phyloP scores from a whole-genome alignment of 92 coral and sea anemone genomes.

The Bergia sp. region DNA sequence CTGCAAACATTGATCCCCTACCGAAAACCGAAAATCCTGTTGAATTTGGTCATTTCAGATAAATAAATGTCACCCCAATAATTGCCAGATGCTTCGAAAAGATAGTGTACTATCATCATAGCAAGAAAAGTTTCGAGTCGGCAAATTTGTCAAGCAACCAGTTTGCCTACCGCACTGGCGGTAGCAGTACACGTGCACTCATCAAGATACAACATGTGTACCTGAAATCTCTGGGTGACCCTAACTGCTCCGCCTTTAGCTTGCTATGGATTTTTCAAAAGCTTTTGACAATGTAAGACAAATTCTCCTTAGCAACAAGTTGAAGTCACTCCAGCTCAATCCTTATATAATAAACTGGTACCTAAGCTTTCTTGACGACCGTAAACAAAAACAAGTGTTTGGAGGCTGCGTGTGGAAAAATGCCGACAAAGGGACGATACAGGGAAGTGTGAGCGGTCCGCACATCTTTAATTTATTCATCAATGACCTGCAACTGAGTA shows the following conservation, averaged over 20 bases:
- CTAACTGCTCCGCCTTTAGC: slow-evolving; percentile 1
- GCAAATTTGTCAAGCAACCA: not conserved
- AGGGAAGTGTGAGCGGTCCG: not conserved
- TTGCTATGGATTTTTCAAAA: slow-evolving; percentile 14
- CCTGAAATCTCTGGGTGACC: not conserved
- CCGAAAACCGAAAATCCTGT: slow-evolving; percentile 2
- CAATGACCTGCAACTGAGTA: too few relatives aligned
- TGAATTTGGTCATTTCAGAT: not conserved
- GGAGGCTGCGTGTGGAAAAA: not conserved
- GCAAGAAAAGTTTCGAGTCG: not conserved
- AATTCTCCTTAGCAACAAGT: not conserved
- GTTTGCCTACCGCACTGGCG: slow-evolving; percentile 16
- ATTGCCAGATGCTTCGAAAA: not conserved
- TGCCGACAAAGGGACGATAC: not conserved
- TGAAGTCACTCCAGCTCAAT: slow-evolving; percentile 12
- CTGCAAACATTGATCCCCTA: not conserved
- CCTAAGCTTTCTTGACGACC: not conserved
- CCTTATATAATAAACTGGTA: slow-evolving; percentile 16
- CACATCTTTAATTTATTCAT: not conserved
- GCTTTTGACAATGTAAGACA: slow-evolving; percentile 5
- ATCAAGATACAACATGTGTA: not conserved
- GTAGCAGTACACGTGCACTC: not conserved
- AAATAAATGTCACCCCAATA: slow-evolving; percentile 5
- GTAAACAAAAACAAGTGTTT: not conserved
- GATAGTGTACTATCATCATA: not conserved